Percentiles rank a stretch among this genome's conserved stretches.
These are phyloP conservation scores for Setophaga kirtlandii DNA, from an alignment of 2,113 vertebrate genomes.

Conservation along the genomic window DNA sequence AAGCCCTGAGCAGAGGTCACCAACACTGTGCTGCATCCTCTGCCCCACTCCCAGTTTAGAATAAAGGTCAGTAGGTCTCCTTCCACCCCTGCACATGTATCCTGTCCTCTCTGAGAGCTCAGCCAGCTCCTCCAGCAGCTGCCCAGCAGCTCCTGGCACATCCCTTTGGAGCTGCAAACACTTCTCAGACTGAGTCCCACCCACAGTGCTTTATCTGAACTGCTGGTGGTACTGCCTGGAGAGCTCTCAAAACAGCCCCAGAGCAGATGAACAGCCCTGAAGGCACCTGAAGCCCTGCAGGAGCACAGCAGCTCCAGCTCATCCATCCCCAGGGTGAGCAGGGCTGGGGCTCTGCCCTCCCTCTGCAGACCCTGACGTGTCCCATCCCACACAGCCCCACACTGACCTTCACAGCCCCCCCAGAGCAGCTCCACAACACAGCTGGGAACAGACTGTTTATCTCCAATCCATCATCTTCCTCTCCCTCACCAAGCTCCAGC, in stretches of 20 bases:
- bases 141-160: neutral
- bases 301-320: neutral
- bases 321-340: neutral
- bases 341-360: neutral
- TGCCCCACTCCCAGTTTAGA: neutral
- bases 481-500: neutral
- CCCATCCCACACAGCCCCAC: neutral
- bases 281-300: neutral
- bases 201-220: neutral
- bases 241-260: neutral
- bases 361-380: neutral
- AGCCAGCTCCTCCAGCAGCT: neutral
- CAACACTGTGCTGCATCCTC: neutral
- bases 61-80: constrained; percentile 38
- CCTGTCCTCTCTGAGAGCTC: neutral
- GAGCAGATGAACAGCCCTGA: neutral
- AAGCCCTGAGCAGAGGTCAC: neutral
- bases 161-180: neutral
- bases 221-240: fast-evolving
- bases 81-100: neutral
- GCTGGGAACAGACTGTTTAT: neutral
- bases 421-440: neutral
- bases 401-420: neutral
- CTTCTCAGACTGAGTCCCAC: neutral
- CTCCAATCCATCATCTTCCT: neutral